Base-by-base conservation (phyloP, 2,113 vertebrate genomes). In the Herpailurus yagouaroundi region DNA sequence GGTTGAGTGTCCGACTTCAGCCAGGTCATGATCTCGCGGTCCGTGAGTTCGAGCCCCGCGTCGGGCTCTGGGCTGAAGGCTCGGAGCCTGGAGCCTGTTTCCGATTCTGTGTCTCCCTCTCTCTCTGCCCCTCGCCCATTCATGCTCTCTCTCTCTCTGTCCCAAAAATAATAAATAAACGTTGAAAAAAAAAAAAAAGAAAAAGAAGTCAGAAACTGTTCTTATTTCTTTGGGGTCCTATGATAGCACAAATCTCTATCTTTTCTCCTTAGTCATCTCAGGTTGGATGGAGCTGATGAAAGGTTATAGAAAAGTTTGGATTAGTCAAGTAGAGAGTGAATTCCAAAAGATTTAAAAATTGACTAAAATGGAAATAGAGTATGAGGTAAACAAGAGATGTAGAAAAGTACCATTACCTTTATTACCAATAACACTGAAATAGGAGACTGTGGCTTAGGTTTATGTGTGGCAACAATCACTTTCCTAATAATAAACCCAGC, bases 311-410 rank as follows among this genome's bases (percentile, higher is more conserved):
- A 93, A 84, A 63, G 15, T 76, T 52, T 73, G 25, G 9, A 4
- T 92, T 36, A 83, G 16, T 63, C 29, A 71, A 64, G 6, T 15
- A 50, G n/a, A 80, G 13, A 77, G 92, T 88, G 80, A 89, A 68
- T 74, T 93, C 5, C 8, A 55, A 95, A 74, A 41, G 21, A 89
- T 60, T 83, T 33, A 77, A 83, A 16, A 77, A 69, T 27, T 86
- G 31, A 94, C 29, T 77, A 71, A 68, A 77, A 60, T 31, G 45
- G 3, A 89, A 87, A 69, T 96, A 83, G 93, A 31, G 1, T 57
- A 23, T 73, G 1, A 94, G 52, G 33, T 55, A 7, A 89, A 38
- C 38, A 83, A 45, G 4, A 82, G 29, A 19, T 55, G 3, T 38
- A 15, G 27, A 31, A 73, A 83, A 92, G 50, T 29, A 12, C 4